Conservation (phyloP, 1,140 invertebrate genomes). For the Amphibalanus amphitrite region DNA sequence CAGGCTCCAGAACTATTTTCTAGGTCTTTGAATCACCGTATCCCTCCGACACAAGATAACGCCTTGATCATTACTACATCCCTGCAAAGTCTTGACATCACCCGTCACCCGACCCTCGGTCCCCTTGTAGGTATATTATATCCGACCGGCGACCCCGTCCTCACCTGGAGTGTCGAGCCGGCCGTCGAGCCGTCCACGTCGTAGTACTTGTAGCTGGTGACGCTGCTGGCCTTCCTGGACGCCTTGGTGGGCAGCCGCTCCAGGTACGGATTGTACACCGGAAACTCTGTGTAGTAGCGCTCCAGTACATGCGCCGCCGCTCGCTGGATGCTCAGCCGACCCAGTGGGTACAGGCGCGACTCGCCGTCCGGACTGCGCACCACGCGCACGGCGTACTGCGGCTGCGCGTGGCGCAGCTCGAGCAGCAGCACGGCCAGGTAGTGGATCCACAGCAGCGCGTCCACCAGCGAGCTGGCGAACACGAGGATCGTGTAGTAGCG, state of each 20-base stretch:
- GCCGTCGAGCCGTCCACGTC: conserved; percentile 51
- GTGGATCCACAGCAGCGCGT: conserved; percentile 86
- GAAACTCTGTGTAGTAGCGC: conserved; percentile 89
- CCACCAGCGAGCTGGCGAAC: conserved; percentile 75
- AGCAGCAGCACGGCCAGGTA: conserved; percentile 82
- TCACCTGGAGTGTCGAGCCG: neutral
- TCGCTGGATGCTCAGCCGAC: conserved; percentile 82
- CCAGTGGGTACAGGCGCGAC: conserved; percentile 51
- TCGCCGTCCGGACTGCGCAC: conserved; percentile 86
- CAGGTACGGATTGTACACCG: conserved; percentile 90
- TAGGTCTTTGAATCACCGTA: no score
- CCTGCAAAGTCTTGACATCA: no score
- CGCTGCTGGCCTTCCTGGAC: conserved; percentile 11
- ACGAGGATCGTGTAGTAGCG: conserved; percentile 48
- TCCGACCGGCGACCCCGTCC: no score
- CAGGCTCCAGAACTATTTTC: no score
- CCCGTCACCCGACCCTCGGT: no score
- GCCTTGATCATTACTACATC: no score
- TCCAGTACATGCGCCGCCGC: conserved; percentile 86
- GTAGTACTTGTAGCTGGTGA: conserved; percentile 79
- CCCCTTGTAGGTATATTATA: no score
- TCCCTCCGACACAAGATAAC: no score
- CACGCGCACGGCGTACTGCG: conserved; percentile 73
- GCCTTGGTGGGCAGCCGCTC: conserved; percentile 67
- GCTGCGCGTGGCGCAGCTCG: conserved; percentile 76